These are phyloP conservation scores for Solenodon paradoxus DNA, from an alignment of 2,113 vertebrate genomes.

Conservation along the genomic window DNA sequence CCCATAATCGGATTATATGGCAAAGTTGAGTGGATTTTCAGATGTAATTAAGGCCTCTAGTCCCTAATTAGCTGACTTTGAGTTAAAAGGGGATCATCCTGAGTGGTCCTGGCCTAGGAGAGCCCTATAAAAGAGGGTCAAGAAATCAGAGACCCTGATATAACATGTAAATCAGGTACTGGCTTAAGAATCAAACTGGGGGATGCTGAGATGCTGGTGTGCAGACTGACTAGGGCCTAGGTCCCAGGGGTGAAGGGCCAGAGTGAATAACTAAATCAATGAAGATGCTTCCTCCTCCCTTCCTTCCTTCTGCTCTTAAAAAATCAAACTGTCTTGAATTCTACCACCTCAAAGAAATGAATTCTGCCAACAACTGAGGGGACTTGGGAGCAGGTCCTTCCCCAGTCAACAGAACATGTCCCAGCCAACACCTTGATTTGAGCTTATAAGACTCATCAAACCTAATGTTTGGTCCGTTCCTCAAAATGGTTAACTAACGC, in stretches of 20 bases:
- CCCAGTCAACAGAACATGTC: neutral
- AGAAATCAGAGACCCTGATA: neutral
- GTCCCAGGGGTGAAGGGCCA: no score
- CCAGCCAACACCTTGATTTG: neutral
- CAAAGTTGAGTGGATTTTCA: neutral
- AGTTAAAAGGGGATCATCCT: neutral
- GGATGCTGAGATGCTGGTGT: no score
- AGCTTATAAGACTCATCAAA: no score
- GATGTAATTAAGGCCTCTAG: neutral
- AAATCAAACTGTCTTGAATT: neutral
- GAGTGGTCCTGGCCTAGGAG: neutral
- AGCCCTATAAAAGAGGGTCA: neutral
- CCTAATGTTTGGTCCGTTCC: no score
- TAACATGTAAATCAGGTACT: no score
- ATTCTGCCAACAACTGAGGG: no score
- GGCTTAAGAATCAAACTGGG: neutral
- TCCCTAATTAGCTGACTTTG: neutral
- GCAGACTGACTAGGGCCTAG: no score
- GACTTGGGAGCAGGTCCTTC: neutral
- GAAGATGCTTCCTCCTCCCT: no score
- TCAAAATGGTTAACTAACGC: no score
- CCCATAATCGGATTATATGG: no score
- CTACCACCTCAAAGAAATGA: neutral
- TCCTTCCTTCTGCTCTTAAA: no score
- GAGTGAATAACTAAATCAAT: no score